Conservation (phyloP, 2,888 invertebrate genomes). For the Nomada ferruginata region DNA sequence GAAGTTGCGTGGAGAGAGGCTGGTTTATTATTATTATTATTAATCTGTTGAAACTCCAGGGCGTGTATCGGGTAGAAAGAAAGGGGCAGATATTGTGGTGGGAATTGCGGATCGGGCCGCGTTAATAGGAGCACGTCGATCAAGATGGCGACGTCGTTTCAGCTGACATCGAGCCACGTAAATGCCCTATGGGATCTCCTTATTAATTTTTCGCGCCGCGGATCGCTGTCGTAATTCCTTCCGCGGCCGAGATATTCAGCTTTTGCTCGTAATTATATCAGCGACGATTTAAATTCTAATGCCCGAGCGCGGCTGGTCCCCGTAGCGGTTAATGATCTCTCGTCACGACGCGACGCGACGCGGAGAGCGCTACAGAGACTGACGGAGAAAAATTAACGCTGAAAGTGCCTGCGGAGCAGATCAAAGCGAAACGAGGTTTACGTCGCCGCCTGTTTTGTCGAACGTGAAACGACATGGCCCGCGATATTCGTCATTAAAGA, state of each 20-base stretch:
- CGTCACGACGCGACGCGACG: slow-evolving; percentile 32
- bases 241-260: slow-evolving; percentile 52
- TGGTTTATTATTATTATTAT: neutral
- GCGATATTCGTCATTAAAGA: slow-evolving; percentile 49
- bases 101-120: neutral
- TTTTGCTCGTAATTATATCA: slow-evolving; percentile 70
- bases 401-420: slow-evolving; percentile 62
- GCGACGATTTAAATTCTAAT: slow-evolving; percentile 71
- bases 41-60: neutral
- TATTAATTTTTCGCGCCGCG: slow-evolving; percentile 69
- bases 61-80: too few relatives aligned
- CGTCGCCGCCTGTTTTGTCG: slow-evolving; percentile 63
- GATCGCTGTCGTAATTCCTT: slow-evolving; percentile 55
- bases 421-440: slow-evolving; percentile 67
- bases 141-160: neutral
- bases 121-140: slow-evolving; percentile 21
- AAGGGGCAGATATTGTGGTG: too few relatives aligned
- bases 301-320: slow-evolving; percentile 55
- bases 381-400: slow-evolving; percentile 63
- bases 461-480: slow-evolving; percentile 62
- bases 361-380: neutral
- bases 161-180: neutral
- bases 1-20: slow-evolving; percentile 14
- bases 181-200: slow-evolving; percentile 61
- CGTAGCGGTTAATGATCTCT: slow-evolving; percentile 69